Base-by-base conservation (phyloP, 2,797 vertebrate genomes). In the Syngnathus rostellatus region DNA sequence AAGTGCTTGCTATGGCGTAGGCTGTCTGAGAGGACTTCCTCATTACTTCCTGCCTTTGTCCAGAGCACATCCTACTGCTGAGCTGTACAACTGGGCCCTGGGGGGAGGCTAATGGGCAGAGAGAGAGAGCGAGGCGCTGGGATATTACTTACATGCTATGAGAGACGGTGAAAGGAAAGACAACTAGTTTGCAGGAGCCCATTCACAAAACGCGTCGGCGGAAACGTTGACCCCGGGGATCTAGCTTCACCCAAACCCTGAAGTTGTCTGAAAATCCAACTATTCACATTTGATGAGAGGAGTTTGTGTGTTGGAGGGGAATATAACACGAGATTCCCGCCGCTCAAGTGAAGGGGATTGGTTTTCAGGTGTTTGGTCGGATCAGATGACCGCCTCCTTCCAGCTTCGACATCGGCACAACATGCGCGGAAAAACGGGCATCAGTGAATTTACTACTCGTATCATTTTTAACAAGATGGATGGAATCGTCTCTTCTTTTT, bases 21-120 rank as follows among this genome's bases (percentile, higher is more conserved):
- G 83, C 83, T 85, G 88, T 84, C 63, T 77, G 82, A 84, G 84
- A 80, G 59, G 60, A 83, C 90, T 92, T 93, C 90, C 91, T 89
- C 82, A 92, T 93, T 90, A 85, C 90, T 92, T 93, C 92, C 92
- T 86, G 82, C 81, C 75, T 90, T 93, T 94, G 91, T 94, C 74
- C 72, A 71, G 75, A 75, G 46, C 69, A 79, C 83, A 91, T 93
- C 89, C 90, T 89, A 76, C 67, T 79, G 75, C 77, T 55, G 75
- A 66, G 75, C 68, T 76, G 62, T 77, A 86, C 74, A 77, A 82
- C 78, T 62, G 74, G 74, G 72, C 79, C 77, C 80, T 37, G 67
- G 79, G 84, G 84, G 70, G 62, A 70, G 58, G 63, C 71, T 64
- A 65, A 54, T n/a, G 45, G 73, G 45, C 37, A 14, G 46, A 62